These are phyloP conservation scores for Panagrolaimus sp. DNA, from an alignment of 1,140 invertebrate species.

Conservation along the genomic window DNA sequence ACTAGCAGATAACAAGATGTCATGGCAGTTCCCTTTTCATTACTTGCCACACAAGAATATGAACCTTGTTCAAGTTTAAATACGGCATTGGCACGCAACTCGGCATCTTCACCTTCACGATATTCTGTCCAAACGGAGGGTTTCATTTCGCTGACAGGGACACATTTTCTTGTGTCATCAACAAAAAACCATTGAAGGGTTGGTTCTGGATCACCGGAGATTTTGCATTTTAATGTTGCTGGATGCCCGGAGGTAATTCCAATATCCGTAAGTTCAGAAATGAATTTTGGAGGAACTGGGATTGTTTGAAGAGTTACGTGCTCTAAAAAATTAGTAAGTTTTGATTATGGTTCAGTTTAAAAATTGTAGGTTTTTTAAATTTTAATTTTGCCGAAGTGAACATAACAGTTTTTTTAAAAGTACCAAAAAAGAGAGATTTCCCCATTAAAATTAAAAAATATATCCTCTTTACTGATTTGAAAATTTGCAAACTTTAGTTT, in stretches of 20 bases:
- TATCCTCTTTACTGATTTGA: no score
- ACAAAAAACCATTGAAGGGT: slow-evolving; percentile 39
- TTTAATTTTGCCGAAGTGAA: no score
- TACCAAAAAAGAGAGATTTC: no score
- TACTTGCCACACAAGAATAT: slow-evolving; percentile 48
- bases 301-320: slow-evolving; percentile 5
- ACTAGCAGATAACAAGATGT: slow-evolving; percentile 44
- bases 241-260: slow-evolving; percentile 38
- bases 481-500: no score
- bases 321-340: slow-evolving; percentile 16
- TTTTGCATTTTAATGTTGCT: slow-evolving; percentile 34
- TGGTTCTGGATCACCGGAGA: slow-evolving; percentile 39
- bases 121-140: slow-evolving; percentile 41
- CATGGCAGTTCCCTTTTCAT: slow-evolving; percentile 34
- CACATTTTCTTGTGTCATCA: slow-evolving; percentile 28
- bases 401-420: no score
- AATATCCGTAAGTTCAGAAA: slow-evolving; percentile 28
- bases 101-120: slow-evolving; percentile 32
- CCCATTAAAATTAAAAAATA: no score
- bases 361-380: no score
- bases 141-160: slow-evolving; percentile 23
- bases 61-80: slow-evolving; percentile 39
- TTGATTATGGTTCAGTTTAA: not conserved
- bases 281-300: slow-evolving; percentile 34
- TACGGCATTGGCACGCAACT: slow-evolving; percentile 36